phyloP scores from a whole-genome alignment of 2,888 invertebrate species.

The Heliconius hortense region DNA sequence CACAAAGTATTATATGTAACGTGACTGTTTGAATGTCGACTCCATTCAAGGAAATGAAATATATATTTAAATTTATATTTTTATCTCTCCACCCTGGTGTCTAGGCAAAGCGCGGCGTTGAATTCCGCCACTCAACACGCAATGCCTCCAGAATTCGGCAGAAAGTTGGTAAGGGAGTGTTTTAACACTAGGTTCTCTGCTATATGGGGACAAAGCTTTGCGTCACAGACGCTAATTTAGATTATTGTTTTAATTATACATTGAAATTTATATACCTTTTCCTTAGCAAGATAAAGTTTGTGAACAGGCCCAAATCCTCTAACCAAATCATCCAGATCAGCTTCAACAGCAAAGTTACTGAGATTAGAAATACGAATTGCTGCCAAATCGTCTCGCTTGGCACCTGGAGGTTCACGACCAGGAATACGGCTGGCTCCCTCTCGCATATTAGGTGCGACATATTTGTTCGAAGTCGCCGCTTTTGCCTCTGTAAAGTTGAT shows the following conservation, averaged over 20 bases:
- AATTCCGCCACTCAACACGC: too few relatives aligned
- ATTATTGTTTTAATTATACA: background rate
- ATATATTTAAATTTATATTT: too few relatives aligned
- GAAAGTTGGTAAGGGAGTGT: too few relatives aligned
- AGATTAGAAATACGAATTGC: slow-evolving; percentile 98
- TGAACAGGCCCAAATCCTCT: slow-evolving; percentile 96
- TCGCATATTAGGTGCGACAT: slow-evolving; percentile 94
- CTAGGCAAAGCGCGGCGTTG: too few relatives aligned
- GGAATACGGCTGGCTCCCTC: slow-evolving; percentile 90
- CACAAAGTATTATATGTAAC: too few relatives aligned
- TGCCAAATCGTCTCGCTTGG: slow-evolving; percentile 90
- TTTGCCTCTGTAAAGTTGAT: slow-evolving; percentile 58
- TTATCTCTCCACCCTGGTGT: too few relatives aligned
- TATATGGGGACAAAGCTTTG: too few relatives aligned
- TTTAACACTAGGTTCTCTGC: too few relatives aligned
- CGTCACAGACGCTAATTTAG: too few relatives aligned
- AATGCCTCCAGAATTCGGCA: too few relatives aligned
- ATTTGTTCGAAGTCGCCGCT: slow-evolving; percentile 84
- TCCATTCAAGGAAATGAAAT: too few relatives aligned
- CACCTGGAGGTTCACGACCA: slow-evolving; percentile 84
- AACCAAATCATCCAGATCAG: slow-evolving; percentile 97
- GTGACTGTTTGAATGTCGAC: too few relatives aligned
- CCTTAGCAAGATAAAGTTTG: slow-evolving; percentile 97
- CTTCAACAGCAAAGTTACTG: slow-evolving; percentile 96
- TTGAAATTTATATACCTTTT: slow-evolving; percentile 81